These are phyloP conservation scores for Corydoras sp. DNA, from an alignment of 2,113 vertebrate species.

Conservation along the genomic window DNA sequence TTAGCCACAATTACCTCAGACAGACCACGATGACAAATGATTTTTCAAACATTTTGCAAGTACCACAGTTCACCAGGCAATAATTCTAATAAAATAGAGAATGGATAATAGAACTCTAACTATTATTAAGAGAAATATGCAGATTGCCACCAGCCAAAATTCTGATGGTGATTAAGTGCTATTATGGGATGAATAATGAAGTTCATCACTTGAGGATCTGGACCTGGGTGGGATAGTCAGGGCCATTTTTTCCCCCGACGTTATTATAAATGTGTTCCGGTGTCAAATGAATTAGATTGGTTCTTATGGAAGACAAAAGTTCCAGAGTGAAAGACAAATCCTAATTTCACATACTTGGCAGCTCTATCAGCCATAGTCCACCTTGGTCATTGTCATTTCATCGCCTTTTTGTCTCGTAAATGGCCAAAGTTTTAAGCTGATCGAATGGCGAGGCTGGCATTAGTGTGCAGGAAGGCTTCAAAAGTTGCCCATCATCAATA, in stretches of 20 bases:
- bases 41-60: constrained; percentile 56
- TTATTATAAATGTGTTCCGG: neutral
- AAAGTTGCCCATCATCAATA: constrained; percentile 81
- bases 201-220: constrained; percentile 38
- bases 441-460: constrained; percentile 57
- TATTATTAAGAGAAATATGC: constrained; percentile 49
- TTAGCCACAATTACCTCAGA: constrained; percentile 50
- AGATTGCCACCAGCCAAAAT: constrained; percentile 43
- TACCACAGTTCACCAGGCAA: constrained; percentile 54
- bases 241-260: constrained; percentile 9
- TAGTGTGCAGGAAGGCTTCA: constrained; percentile 66
- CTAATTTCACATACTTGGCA: neutral
- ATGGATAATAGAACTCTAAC: constrained; percentile 49
- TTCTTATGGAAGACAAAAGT: no score
- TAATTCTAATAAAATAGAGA: constrained; percentile 61
- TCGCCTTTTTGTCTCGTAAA: constrained; percentile 6
- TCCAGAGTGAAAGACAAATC: no score
- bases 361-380: neutral
- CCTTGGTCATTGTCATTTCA: constrained; percentile 9
- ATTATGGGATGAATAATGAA: constrained; percentile 50
- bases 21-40: constrained; percentile 61
- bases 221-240: constrained; percentile 27
- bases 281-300: constrained; percentile 1
- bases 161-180: constrained; percentile 40
- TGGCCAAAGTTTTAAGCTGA: constrained; percentile 64